Base-by-base conservation (phyloP, 2,888 invertebrate species). In the Hirtodrosophila histrioides region DNA sequence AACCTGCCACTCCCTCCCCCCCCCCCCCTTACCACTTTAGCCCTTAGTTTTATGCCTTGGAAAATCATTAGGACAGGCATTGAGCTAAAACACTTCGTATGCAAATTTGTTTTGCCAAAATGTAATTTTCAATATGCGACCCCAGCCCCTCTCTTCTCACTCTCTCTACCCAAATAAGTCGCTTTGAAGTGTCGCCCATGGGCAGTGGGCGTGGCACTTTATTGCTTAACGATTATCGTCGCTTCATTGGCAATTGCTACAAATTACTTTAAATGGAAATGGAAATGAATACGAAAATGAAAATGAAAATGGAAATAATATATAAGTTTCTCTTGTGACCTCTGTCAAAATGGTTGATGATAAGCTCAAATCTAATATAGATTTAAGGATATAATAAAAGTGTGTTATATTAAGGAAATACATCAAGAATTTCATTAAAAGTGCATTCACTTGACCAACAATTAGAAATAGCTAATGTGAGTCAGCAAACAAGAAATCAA, bases 41-140 rank as follows among this genome's bases (percentile, higher is more conserved):
- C 53, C 50, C 61, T 56, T 44, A 69, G 65, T 57, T 67, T 67
- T 68, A 74, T 77, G 80, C 74, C 48, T 37, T 36, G 75, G 73
- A 73, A 83, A 82, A 86, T 86, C 86, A 83, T 86, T 83, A 83
- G 70, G 67, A 66, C 69, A 76, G 73, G 1, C 55, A 76, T 75
- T 72, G 61, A 61, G 60, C 51, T 36, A 48, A 62, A 70, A 61
- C 81, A 86, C 74, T 83, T 80, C 68, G 78, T 72, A 83, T 83
- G 86, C 86, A 83, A 86, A 83, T 83, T 86, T 69, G 60, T 62
- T 70, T 70, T 62, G 64, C 64, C 60, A 60, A 69, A 80, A 79
- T 86, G 75, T 83, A 69, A 86, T 80, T 80, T 73, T 61, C 79
- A 75, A 75, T 75, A 58, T 63, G 63, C 61, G 67, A 49, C 29